phyloP scores from a whole-genome alignment of 1,140 invertebrate species.

The Drosophila rufa region DNA sequence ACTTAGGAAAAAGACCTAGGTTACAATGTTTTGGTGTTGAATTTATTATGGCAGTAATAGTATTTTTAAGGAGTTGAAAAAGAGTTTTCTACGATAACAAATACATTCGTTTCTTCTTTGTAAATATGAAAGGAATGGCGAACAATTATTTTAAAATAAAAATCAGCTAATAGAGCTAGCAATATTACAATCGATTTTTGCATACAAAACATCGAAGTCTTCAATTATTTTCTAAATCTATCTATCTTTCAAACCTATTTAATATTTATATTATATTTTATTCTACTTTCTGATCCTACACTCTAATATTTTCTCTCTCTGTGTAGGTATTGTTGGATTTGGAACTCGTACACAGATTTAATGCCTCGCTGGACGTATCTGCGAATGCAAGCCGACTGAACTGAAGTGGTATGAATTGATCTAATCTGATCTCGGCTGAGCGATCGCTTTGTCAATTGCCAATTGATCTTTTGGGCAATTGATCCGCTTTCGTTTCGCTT shows the following conservation, averaged over 20 bases:
- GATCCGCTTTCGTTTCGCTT: slow-evolving; percentile 68
- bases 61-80: too few relatives aligned
- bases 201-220: not conserved
- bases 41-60: not conserved
- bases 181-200: not conserved
- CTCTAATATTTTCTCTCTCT: not conserved
- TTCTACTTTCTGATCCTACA: not conserved
- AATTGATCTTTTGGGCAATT: slow-evolving; percentile 82
- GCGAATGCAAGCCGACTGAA: slow-evolving; percentile 8
- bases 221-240: not conserved
- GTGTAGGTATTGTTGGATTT: slow-evolving; percentile 42
- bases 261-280: not conserved
- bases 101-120: not conserved
- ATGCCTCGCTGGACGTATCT: slow-evolving; percentile 59
- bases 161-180: too few relatives aligned
- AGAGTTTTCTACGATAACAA: not conserved
- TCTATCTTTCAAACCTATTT: too few relatives aligned
- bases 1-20: not conserved
- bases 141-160: too few relatives aligned
- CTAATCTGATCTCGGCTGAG: slow-evolving; percentile 43
- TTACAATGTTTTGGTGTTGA: not conserved
- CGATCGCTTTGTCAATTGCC: slow-evolving; percentile 72
- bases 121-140: not conserved
- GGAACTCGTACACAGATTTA: slow-evolving; percentile 67
- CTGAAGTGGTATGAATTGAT: slow-evolving; percentile 44